Evolutionary conservation across 2,113 vertebrate genomes (phyloP).

Genomic region (Hippoglossus stenolepis): DNA sequence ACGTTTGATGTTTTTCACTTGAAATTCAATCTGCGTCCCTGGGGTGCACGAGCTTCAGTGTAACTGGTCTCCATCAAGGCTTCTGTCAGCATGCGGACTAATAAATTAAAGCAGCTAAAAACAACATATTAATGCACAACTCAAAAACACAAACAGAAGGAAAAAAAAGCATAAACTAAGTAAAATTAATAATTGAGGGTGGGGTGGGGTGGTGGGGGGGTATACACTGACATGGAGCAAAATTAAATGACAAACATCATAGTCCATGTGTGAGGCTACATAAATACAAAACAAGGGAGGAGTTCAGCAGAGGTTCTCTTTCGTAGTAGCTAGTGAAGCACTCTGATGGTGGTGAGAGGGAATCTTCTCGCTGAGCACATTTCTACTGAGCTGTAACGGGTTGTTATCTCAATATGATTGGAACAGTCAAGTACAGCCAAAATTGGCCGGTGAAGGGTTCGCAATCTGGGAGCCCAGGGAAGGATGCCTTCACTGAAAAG

Average conservation of each 20-base stretch:
- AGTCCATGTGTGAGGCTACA: conserved; percentile 66
- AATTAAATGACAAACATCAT: conserved; percentile 46
- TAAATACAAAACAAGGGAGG: conserved; percentile 61
- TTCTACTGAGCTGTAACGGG: conserved; percentile 54
- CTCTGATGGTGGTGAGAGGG: conserved; percentile 49
- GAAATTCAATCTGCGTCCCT: conserved; percentile 42
- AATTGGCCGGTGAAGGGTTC: conserved; percentile 46
- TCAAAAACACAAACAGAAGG: conserved; percentile 53
- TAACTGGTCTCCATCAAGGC: conserved; percentile 68
- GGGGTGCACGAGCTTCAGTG: conserved; percentile 29
- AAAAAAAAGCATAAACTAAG: conserved; percentile 44
- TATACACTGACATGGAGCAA: conserved; percentile 9
- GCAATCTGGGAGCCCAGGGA: conserved; percentile 40
- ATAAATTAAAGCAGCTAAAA: conserved; percentile 80
- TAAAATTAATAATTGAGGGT: conserved; percentile 45
- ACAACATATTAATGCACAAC: conserved; percentile 65
- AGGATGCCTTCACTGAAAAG: conserved; percentile 52
- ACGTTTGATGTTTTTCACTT: conserved; percentile 44
- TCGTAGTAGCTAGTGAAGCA: not conserved
- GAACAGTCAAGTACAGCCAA: conserved; percentile 67
- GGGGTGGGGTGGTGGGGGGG: not conserved
- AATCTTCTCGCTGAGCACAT: conserved; percentile 56
- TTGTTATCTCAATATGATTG: conserved; percentile 50
- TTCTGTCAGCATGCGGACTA: conserved; percentile 69
- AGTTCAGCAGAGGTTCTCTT: conserved; percentile 53